These are phyloP conservation scores for Azemiops feae DNA, from an alignment of 2,113 vertebrate genomes.

Conservation along the genomic window DNA sequence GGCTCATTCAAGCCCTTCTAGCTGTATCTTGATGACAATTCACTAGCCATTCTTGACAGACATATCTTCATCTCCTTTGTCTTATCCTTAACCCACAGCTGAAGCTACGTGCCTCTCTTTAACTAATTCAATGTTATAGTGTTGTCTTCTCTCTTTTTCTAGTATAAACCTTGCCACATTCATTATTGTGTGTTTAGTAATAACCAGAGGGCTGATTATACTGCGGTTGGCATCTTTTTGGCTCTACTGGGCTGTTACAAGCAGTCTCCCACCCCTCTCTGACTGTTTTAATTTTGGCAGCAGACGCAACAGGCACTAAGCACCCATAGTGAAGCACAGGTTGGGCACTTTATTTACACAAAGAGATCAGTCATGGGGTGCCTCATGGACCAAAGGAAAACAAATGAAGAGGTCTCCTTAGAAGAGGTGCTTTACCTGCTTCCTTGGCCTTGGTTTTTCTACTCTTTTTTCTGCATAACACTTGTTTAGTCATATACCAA, in stretches of 20 bases:
- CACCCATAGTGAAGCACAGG: not conserved
- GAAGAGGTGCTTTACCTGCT: not conserved
- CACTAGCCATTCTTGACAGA: not conserved
- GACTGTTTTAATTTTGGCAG: not conserved
- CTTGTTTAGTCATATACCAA: not conserved
- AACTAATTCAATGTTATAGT: not conserved
- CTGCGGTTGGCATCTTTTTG: not conserved
- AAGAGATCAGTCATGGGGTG: not conserved
- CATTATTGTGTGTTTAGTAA: not conserved
- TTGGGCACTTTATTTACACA: not conserved
- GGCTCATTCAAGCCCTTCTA: not conserved
- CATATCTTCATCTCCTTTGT: not conserved
- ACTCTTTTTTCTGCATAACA: not conserved
- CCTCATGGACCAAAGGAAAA: not conserved
- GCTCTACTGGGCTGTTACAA: not conserved
- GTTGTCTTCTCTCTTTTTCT: not conserved
- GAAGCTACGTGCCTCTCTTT: not conserved
- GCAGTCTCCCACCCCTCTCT: not conserved
- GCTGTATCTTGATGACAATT: not conserved
- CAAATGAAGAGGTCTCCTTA: not conserved
- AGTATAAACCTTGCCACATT: not conserved
- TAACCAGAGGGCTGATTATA: not conserved
- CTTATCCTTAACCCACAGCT: not conserved
- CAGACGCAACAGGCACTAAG: not conserved
- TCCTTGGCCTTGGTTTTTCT: not conserved